Evolutionary conservation across 2,113 vertebrate species (phyloP).

Genomic region (Haemorhous mexicanus): DNA sequence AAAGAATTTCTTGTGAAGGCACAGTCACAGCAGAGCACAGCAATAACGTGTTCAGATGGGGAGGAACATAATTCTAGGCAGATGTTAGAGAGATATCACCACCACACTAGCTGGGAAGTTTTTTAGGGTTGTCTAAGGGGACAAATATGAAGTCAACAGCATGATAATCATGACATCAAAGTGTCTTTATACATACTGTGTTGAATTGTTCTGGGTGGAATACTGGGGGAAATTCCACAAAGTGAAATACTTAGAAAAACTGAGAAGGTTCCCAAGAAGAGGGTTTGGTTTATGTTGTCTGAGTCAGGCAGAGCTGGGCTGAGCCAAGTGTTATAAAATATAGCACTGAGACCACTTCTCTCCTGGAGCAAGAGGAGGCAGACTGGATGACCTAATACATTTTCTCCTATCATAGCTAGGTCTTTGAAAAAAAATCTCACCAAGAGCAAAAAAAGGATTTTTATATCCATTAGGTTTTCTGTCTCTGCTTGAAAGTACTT

Average conservation of each 20-base stretch:
- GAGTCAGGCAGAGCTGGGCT: background rate
- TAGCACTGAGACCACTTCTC: background rate
- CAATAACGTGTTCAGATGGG: background rate
- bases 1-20: background rate
- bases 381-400: background rate
- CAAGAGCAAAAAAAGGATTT: background rate
- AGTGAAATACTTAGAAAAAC: background rate
- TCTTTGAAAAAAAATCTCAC: slow-evolving; percentile 22
- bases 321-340: background rate
- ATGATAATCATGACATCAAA: rapidly evolving
- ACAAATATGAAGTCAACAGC: background rate
- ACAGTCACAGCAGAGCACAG: background rate
- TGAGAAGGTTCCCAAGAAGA: background rate
- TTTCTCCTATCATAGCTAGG: background rate
- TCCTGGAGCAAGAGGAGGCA: background rate
- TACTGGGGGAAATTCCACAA: background rate
- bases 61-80: background rate
- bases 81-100: background rate
- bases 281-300: background rate
- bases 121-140: background rate
- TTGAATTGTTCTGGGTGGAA: background rate
- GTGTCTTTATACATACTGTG: background rate
- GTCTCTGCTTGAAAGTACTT: slow-evolving; percentile 17
- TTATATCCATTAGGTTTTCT: slow-evolving; percentile 40
- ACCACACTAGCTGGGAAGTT: background rate